These are phyloP conservation scores for Ectemnius cavifrons DNA, from an alignment of 2,888 invertebrate species.

Conservation along the genomic window DNA sequence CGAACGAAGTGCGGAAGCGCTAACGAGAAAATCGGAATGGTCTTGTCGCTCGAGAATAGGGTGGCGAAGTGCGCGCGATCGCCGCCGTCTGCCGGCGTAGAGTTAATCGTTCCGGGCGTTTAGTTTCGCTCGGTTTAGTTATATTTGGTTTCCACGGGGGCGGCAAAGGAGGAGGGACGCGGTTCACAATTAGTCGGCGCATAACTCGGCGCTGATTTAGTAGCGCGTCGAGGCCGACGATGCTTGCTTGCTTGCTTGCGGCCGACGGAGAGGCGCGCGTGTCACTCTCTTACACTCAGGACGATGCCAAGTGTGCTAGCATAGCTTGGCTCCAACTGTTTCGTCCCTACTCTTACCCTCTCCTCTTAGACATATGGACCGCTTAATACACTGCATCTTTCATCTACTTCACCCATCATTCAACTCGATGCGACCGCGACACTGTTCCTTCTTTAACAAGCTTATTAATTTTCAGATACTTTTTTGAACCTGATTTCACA, in stretches of 20 bases:
- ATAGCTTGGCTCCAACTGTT: conserved; percentile 3
- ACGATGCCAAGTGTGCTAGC: conserved; percentile 42
- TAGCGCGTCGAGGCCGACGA: conserved; percentile 55
- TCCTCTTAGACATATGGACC: too few species aligned
- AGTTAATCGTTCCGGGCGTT: conserved; percentile 74
- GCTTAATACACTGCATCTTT: too few species aligned
- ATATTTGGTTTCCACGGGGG: conserved; percentile 74
- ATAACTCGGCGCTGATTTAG: conserved; percentile 76
- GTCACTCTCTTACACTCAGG: conserved; percentile 52
- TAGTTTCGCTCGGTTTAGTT: conserved; percentile 75
- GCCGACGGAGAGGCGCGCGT: conserved; percentile 37
- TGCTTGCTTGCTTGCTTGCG: conserved; percentile 6
- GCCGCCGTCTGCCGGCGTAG: conserved; percentile 50
- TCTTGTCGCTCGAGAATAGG: conserved; percentile 37
- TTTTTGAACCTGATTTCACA: too few species aligned
- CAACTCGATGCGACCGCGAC: conserved; percentile 5
- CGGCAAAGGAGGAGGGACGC: conserved; percentile 62
- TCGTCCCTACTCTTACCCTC: neutral
- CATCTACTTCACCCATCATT: too few species aligned
- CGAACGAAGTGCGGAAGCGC: neutral
- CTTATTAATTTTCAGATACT: too few species aligned
- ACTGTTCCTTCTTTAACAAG: neutral
- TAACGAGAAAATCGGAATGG: conserved; percentile 2
- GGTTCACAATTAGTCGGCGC: conserved; percentile 76
- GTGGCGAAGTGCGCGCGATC: conserved; percentile 15